These are phyloP conservation scores for Isotomurus palustris DNA, from an alignment of 2,888 invertebrate species.

Conservation along the genomic window DNA sequence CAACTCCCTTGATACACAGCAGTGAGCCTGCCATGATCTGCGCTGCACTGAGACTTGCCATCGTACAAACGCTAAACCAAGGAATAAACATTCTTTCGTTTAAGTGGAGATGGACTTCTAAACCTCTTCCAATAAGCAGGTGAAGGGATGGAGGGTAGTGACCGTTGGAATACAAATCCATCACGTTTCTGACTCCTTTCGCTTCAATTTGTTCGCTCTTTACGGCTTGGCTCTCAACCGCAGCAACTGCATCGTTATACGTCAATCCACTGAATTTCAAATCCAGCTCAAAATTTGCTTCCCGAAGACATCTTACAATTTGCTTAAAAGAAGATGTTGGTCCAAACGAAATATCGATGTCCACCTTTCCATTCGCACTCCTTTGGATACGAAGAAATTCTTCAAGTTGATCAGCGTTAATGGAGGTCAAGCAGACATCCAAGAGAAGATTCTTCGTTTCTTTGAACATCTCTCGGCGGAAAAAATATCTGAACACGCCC, in stretches of 20 bases:
- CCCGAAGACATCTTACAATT: neutral
- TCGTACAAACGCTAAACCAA: conserved; percentile 15
- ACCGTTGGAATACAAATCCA: neutral
- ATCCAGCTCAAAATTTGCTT: conserved; percentile 2
- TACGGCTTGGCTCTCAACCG: conserved; percentile 5
- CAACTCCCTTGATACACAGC: conserved; percentile 21
- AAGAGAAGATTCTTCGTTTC: too few species aligned
- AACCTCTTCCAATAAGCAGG: conserved; percentile 12
- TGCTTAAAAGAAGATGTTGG: neutral
- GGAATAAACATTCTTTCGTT: conserved; percentile 18
- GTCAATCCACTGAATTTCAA: neutral
- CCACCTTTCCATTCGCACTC: too few species aligned
- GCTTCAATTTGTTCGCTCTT: conserved; percentile 12
- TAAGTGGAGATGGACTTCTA: conserved; percentile 12
- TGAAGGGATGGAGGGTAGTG: conserved; percentile 4
- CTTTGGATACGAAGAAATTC: too few species aligned
- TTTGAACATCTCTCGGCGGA: too few species aligned
- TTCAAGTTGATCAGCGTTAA: too few species aligned
- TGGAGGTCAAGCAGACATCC: too few species aligned
- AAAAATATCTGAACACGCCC: too few species aligned
- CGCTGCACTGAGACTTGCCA: conserved; percentile 2
- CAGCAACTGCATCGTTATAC: neutral
- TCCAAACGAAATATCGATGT: neutral
- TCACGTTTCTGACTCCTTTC: conserved; percentile 4
- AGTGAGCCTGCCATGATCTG: conserved; percentile 15